These are phyloP conservation scores for Sinella curviseta DNA, from an alignment of 1,140 invertebrate species.

Conservation along the genomic window DNA sequence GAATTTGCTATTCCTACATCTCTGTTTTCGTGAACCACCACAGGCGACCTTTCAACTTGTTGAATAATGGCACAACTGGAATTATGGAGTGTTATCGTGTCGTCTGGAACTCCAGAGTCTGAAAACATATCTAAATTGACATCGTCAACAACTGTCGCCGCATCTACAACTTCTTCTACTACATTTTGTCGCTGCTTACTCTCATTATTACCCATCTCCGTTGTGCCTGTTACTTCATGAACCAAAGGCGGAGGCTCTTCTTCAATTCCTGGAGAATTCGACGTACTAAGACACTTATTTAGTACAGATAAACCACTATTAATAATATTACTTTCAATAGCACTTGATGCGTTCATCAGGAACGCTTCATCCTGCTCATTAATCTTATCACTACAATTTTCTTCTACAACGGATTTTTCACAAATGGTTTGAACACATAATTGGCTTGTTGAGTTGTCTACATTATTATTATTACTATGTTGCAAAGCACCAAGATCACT, in stretches of 20 bases:
- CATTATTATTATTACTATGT: conserved; percentile 2
- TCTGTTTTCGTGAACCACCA: too few relatives aligned
- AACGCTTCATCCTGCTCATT: too few relatives aligned
- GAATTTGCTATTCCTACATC: background rate
- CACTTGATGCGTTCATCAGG: too few relatives aligned
- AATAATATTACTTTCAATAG: too few relatives aligned
- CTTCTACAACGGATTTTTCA: too few relatives aligned
- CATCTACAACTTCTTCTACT: background rate
- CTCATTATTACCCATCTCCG: background rate
- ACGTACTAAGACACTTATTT: background rate
- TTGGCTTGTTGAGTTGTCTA: background rate
- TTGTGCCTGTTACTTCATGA: too few relatives aligned
- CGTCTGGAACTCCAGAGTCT: background rate
- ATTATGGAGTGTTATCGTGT: background rate
- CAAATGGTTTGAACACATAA: background rate
- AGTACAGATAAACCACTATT: too few relatives aligned
- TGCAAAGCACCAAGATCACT: background rate
- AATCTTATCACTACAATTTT: too few relatives aligned
- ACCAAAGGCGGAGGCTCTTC: background rate
- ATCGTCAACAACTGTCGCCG: background rate
- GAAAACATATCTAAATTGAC: conserved; percentile 17
- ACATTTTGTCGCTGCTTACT: background rate
- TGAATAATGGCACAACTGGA: background rate
- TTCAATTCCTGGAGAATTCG: background rate
- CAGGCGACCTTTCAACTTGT: background rate